phyloP scores from a whole-genome alignment of 2,113 vertebrate species.

The Tichodroma muraria region DNA sequence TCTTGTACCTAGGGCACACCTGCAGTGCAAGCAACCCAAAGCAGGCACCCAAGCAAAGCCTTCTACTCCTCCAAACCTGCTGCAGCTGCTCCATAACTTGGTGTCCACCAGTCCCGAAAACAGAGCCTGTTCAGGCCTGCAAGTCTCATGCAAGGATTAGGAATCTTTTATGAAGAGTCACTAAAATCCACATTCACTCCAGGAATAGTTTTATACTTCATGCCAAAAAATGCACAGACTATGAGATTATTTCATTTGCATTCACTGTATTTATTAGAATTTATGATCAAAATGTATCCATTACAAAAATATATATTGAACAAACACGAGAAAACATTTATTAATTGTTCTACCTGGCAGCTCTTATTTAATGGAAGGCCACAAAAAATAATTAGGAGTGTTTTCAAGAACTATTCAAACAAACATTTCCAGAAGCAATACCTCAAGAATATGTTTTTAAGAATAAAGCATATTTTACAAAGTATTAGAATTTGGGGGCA shows the following conservation, averaged over 20 bases:
- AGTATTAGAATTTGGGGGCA: background rate
- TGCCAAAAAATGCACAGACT: background rate
- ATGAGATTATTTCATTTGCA: background rate
- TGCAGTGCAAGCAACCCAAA: accelerated
- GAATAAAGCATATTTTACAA: background rate
- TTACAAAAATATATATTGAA: background rate
- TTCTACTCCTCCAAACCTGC: background rate
- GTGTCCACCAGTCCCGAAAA: background rate
- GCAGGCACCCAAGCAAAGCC: background rate
- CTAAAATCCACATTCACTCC: background rate
- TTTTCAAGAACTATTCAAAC: background rate
- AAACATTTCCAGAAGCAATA: background rate
- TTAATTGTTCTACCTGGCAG: background rate
- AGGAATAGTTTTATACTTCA: background rate
- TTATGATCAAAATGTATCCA: background rate
- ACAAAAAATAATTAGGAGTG: background rate
- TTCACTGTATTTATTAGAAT: background rate
- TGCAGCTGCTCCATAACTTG: background rate
- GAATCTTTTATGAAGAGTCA: background rate
- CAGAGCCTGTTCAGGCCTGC: background rate
- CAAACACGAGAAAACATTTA: background rate
- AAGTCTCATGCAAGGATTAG: background rate
- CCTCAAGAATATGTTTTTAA: background rate
- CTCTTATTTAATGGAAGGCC: background rate
- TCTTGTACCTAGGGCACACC: accelerated